A percentile compares a stretch with the other conserved stretches of the same genome.
Conservation (phyloP, 2,797 vertebrate species). For the Diceros bicornis region DNA sequence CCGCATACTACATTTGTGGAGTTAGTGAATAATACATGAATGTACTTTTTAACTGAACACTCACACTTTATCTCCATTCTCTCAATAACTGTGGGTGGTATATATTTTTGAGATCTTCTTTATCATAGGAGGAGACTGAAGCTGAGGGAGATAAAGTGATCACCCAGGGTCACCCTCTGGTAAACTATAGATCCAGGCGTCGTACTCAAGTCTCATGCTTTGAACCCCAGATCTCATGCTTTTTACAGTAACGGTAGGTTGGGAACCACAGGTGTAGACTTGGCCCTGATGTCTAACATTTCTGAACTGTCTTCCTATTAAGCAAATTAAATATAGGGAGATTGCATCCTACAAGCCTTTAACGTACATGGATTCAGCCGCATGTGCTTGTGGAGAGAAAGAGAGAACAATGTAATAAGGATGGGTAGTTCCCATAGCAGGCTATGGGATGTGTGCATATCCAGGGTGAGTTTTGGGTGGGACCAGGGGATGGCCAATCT, state of each 20-base stretch:
- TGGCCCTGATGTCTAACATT: neutral
- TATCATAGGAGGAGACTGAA: neutral
- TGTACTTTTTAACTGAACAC: neutral
- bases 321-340: neutral
- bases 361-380: too few relatives aligned
- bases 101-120: neutral
- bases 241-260: neutral
- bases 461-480: too few relatives aligned
- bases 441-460: fast-evolving
- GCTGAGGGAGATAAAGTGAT: neutral
- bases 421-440: fast-evolving
- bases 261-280: neutral
- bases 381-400: neutral
- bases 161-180: neutral
- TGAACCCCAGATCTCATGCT: neutral
- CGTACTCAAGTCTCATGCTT: neutral
- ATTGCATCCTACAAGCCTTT: neutral
- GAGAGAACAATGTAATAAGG: neutral
- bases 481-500: neutral
- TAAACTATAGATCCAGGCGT: neutral
- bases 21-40: neutral
- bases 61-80: neutral
- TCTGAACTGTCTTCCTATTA: neutral
- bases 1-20: neutral
- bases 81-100: neutral